Conservation (phyloP, 2,888 invertebrate genomes). For the Dasypogon diadema region DNA sequence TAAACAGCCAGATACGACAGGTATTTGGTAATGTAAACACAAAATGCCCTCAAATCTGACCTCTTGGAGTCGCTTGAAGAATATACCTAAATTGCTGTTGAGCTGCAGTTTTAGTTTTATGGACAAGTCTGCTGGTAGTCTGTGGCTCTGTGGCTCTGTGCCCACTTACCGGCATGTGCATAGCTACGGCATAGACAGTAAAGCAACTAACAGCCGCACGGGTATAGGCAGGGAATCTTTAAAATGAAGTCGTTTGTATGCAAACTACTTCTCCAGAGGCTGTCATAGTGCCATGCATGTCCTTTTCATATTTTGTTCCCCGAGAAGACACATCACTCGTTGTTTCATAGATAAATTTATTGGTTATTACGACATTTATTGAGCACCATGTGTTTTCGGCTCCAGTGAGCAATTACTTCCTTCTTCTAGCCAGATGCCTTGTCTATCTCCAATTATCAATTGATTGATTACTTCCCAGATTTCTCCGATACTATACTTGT, state of each 20-base stretch:
- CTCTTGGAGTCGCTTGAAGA: not conserved
- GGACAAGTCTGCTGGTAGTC: conserved; percentile 25
- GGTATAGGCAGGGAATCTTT: not conserved
- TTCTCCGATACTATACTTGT: no score
- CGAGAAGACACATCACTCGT: not conserved
- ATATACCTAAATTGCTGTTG: conserved; percentile 1
- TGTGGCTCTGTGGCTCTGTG: no score
- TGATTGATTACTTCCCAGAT: no score
- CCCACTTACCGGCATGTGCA: not conserved
- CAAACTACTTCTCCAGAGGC: conserved; percentile 16
- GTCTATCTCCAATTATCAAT: no score
- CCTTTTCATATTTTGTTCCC: not conserved
- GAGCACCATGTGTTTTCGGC: conserved; percentile 25
- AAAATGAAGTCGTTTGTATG: conserved; percentile 30
- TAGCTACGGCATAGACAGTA: conserved; percentile 11
- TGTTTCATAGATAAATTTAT: conserved; percentile 8
- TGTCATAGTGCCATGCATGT: not conserved
- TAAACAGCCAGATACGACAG: conserved; percentile 24
- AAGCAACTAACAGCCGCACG: not conserved
- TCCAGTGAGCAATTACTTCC: conserved; percentile 14
- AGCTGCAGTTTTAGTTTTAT: no score
- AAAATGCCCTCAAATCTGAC: not conserved
- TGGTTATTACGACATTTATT: conserved; percentile 35
- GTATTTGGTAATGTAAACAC: conserved; percentile 23
- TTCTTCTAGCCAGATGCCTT: conserved; percentile 12